phyloP scores from a whole-genome alignment of 2,797 vertebrate species.

The Chaunax sp. region DNA sequence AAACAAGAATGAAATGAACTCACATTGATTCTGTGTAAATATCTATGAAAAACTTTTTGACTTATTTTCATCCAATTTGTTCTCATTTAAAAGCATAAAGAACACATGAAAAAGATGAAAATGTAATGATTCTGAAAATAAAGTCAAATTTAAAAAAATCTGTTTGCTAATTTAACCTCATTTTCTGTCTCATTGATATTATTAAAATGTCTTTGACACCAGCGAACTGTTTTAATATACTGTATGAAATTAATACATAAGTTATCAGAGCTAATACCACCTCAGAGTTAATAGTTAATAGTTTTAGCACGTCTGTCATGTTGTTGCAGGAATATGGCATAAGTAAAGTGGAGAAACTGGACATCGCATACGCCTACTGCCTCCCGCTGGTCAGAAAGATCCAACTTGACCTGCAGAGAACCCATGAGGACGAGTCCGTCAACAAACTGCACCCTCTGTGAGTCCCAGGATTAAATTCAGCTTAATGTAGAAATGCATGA shows the following conservation, averaged over 20 bases:
- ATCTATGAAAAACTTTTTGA: too few species aligned
- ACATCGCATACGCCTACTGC: constrained; percentile 97
- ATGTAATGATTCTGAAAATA: too few species aligned
- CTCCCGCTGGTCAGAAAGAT: constrained; percentile 97
- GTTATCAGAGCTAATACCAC: not conserved
- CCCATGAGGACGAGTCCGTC: constrained; percentile 98
- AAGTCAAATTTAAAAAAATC: too few species aligned
- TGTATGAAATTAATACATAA: not conserved
- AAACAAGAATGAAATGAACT: too few species aligned
- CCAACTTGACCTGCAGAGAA: constrained; percentile 95
- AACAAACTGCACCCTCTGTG: constrained; percentile 98
- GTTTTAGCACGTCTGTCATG: not conserved
- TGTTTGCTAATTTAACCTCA: not conserved
- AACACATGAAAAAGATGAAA: too few species aligned
- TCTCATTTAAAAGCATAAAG: too few species aligned
- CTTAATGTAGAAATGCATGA: not conserved
- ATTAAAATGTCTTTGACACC: not conserved
- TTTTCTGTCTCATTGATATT: not conserved
- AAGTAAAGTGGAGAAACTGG: constrained; percentile 93
- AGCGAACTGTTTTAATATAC: not conserved
- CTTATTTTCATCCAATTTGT: too few species aligned
- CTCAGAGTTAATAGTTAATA: not conserved
- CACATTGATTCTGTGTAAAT: too few species aligned
- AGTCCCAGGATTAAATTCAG: fast-evolving
- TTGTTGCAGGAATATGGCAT: constrained; percentile 93